Conservation (phyloP, 2,797 vertebrate genomes). For the Enteromius trimaculatus region DNA sequence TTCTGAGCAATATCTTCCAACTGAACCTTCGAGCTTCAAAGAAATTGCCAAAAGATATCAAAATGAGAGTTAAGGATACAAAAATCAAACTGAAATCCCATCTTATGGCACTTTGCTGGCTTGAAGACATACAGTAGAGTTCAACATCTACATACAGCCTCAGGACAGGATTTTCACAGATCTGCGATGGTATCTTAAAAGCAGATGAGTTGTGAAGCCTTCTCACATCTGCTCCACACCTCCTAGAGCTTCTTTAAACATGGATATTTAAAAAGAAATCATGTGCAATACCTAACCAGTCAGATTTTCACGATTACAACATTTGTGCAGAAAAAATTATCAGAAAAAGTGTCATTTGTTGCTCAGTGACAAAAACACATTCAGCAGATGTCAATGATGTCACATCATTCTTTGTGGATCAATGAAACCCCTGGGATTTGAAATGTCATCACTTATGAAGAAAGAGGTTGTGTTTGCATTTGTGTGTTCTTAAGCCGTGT, state of each 20-base stretch:
- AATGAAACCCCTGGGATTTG: conserved; percentile 37
- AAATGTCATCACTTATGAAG: conserved; percentile 29
- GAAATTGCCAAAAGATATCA: conserved; percentile 7
- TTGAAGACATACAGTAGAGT: conserved; percentile 11
- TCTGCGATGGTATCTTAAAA: conserved; percentile 25
- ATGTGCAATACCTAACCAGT: conserved; percentile 48
- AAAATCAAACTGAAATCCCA: conserved; percentile 23
- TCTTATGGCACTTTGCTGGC: neutral
- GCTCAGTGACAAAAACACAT: conserved; percentile 17
- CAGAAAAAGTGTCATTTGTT: conserved; percentile 45
- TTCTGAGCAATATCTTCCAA: conserved; percentile 11
- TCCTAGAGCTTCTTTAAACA: neutral
- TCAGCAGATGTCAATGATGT: conserved; percentile 52
- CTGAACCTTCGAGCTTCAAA: neutral
- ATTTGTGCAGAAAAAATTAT: conserved; percentile 4
- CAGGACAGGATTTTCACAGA: conserved; percentile 33
- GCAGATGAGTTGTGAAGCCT: conserved; percentile 11
- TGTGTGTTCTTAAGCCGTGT: neutral
- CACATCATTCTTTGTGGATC: conserved; percentile 58
- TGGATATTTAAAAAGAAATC: neutral
- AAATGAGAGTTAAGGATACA: conserved; percentile 25
- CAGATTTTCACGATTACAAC: conserved; percentile 55
- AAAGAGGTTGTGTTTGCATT: conserved; percentile 7
- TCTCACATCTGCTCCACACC: conserved; percentile 1
- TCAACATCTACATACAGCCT: conserved; percentile 26